Conservation (phyloP, 1,140 invertebrate species). For the Aphis craccivora region DNA sequence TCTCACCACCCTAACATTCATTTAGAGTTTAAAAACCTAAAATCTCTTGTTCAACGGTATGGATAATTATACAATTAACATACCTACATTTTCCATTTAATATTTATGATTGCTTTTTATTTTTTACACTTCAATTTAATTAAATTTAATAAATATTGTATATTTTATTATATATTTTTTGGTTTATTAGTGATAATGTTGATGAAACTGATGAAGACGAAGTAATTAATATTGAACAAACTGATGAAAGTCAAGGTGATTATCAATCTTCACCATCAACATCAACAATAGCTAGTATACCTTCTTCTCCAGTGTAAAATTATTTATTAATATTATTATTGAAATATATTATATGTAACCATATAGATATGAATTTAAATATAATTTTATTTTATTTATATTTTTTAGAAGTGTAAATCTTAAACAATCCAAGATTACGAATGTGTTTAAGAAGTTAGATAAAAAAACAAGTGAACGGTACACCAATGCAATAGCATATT, state of each 20-base stretch:
- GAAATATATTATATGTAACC: too few species aligned
- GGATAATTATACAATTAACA: neutral
- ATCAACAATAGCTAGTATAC: neutral
- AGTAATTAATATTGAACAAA: neutral
- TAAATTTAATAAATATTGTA: too few species aligned
- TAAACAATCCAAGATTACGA: neutral
- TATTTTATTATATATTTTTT: neutral
- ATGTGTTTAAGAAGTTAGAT: neutral
- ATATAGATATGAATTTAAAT: too few species aligned
- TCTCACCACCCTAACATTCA: too few species aligned
- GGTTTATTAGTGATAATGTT: conserved; percentile 14
- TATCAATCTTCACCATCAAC: neutral
- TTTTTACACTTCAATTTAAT: too few species aligned
- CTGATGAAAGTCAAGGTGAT: neutral
- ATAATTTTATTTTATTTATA: too few species aligned
- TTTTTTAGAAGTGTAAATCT: neutral
- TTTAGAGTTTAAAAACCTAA: neutral
- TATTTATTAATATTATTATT: neutral
- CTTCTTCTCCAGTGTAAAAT: neutral
- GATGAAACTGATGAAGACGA: neutral
- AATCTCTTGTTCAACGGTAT: neutral
- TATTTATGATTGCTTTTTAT: neutral
- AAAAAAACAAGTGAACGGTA: neutral
- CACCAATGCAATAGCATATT: neutral
- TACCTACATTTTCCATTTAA: neutral